Evolutionary conservation across 30 jellyfish, hydroid and myxozoan species (phyloP).

Genomic region (Phacellophora camtschatica): DNA sequence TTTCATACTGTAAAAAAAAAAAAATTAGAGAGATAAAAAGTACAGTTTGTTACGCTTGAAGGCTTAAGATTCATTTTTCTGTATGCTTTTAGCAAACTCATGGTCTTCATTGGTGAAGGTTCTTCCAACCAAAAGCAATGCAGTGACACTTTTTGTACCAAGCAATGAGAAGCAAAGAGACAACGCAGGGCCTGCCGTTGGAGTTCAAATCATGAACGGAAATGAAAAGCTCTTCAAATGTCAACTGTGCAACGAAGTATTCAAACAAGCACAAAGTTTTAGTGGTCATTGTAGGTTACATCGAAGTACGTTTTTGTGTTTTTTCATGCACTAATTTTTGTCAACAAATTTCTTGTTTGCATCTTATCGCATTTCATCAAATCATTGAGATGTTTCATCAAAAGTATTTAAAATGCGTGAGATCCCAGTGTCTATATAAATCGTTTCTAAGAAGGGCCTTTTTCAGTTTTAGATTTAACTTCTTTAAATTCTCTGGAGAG

Average conservation of each 20-base stretch:
- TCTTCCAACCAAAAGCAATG: constrained; percentile 8
- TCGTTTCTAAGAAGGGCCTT: no score
- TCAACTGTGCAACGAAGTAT: constrained; percentile 69
- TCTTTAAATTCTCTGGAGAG: background rate
- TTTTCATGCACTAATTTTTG: background rate
- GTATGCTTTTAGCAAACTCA: constrained; percentile 40
- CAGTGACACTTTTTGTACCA: constrained; percentile 28
- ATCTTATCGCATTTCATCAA: no score
- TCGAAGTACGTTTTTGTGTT: constrained; percentile 42
- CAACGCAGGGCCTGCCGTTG: constrained; percentile 16
- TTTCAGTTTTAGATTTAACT: background rate
- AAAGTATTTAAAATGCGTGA: background rate
- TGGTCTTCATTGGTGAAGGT: constrained; percentile 24
- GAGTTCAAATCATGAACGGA: constrained; percentile 54
- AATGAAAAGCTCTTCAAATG: constrained; percentile 72
- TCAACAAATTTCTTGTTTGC: background rate
- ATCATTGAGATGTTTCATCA: no score
- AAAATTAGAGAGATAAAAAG: no score
- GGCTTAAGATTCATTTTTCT: no score
- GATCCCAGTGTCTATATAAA: no score
- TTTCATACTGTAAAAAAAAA: no score
- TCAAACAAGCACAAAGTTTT: constrained; percentile 88
- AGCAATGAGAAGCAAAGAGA: constrained; percentile 2
- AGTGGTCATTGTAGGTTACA: constrained; percentile 90
- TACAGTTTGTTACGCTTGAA: no score